Conservation (phyloP, 2,888 invertebrate species). For the Autographa gamma region DNA sequence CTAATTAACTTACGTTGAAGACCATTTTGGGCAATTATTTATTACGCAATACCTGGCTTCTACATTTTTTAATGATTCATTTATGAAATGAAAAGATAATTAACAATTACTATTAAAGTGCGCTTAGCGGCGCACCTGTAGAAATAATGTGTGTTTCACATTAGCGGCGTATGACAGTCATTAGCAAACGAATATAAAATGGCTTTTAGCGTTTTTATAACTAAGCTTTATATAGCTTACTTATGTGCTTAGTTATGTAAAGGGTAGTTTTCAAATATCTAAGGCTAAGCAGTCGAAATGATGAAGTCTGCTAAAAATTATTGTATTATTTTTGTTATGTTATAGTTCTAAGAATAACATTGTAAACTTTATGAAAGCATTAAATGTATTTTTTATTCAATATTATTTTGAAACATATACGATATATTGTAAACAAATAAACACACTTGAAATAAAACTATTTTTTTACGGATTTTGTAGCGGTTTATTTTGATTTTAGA, state of each 20-base stretch:
- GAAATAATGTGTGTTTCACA: constrained; percentile 65
- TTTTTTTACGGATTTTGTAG: too few relatives aligned
- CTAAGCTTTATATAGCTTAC: constrained; percentile 9
- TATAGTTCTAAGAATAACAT: too few relatives aligned
- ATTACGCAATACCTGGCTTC: neutral
- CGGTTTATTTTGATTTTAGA: too few relatives aligned
- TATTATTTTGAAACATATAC: too few relatives aligned
- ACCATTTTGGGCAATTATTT: neutral
- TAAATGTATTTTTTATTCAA: too few relatives aligned
- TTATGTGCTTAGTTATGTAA: neutral
- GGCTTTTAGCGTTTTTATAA: constrained; percentile 42
- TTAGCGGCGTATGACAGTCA: constrained; percentile 64
- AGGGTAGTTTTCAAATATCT: neutral
- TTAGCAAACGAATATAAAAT: constrained; percentile 62
- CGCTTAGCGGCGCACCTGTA: constrained; percentile 68
- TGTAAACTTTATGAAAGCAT: too few relatives aligned
- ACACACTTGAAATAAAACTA: too few relatives aligned
- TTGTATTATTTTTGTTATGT: too few relatives aligned
- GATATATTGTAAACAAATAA: too few relatives aligned
- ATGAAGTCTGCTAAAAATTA: too few relatives aligned
- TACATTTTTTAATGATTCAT: constrained; percentile 29
- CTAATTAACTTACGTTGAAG: too few relatives aligned
- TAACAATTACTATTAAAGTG: constrained; percentile 66
- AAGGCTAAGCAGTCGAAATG: too few relatives aligned
- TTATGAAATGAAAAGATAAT: constrained; percentile 64